These are phyloP conservation scores for Prunella fulvescens DNA, from an alignment of 2,113 vertebrate genomes.

Conservation along the genomic window DNA sequence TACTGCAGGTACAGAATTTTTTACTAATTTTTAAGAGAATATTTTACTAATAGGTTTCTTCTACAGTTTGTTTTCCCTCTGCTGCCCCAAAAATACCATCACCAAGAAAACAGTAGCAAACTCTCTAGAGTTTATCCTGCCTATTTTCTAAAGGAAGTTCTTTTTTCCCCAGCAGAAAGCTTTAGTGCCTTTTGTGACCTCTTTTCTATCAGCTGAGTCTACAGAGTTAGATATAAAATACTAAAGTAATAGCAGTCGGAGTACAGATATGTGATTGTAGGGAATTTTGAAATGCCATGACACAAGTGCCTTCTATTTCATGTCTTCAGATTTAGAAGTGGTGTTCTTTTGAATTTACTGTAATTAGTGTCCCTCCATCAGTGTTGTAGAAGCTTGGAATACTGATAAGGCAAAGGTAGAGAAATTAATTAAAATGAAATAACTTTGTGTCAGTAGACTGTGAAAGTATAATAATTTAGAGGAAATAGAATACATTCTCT, in stretches of 20 bases:
- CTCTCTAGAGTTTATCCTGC: not conserved
- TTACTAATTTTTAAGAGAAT: not conserved
- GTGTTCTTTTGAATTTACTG: not conserved
- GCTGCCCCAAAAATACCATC: not conserved
- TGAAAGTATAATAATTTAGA: not conserved
- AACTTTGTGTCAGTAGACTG: not conserved
- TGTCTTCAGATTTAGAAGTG: not conserved
- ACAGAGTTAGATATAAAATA: not conserved
- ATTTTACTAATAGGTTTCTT: not conserved
- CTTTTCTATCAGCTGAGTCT: not conserved
- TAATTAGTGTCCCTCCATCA: not conserved
- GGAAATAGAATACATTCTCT: not conserved
- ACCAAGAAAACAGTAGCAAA: not conserved
- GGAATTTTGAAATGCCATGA: not conserved
- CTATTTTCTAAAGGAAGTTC: not conserved
- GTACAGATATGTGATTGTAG: not conserved
- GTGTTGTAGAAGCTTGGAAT: not conserved
- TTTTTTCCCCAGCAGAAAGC: not conserved
- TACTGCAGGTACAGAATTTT: not conserved
- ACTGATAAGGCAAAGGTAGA: not conserved
- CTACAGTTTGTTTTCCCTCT: not conserved
- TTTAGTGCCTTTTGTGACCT: not conserved
- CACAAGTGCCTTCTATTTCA: not conserved
- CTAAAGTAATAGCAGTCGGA: not conserved
- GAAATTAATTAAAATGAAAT: not conserved